A percentile compares a stretch with the other conserved stretches of the same genome.
Evolutionary conservation across 1,140 invertebrate genomes (phyloP).

Genomic region (Cheumatopsyche charites): DNA sequence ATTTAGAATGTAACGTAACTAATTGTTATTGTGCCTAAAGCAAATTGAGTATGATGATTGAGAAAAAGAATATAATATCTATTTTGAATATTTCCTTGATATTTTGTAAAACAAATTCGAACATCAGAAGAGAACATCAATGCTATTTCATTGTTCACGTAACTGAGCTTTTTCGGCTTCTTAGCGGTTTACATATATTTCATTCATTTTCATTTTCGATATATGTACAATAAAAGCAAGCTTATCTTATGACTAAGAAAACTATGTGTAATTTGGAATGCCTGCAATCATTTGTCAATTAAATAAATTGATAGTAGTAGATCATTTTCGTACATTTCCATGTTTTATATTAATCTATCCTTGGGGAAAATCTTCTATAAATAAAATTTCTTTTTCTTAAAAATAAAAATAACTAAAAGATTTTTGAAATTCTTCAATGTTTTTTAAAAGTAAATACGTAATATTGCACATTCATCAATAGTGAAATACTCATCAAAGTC

Average conservation of each 20-base stretch:
- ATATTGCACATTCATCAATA: too few species aligned
- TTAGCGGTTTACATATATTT: constrained; percentile 26
- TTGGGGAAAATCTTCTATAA: constrained; percentile 8
- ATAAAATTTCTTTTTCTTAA: too few species aligned
- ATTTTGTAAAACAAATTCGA: neutral
- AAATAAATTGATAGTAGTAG: constrained; percentile 1
- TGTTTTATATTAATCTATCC: neutral
- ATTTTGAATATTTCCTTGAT: constrained; percentile 37
- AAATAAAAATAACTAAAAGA: too few species aligned
- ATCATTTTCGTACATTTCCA: too few species aligned
- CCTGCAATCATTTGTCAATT: constrained; percentile 18
- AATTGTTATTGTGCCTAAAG: constrained; percentile 49
- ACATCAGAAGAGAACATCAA: neutral
- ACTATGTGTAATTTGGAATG: neutral
- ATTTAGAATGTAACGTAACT: constrained; percentile 46
- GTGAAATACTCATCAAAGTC: too few species aligned
- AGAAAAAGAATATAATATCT: constrained; percentile 19
- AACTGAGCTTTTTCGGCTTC: constrained; percentile 33
- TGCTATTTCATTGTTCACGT: constrained; percentile 5
- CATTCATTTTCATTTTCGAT: neutral
- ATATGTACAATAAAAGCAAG: neutral
- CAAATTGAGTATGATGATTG: constrained; percentile 32
- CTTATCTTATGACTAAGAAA: neutral
- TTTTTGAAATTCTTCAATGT: too few species aligned
- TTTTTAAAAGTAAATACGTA: too few species aligned